Percentiles rank a stretch among this genome's conserved stretches.
phyloP scores from a whole-genome alignment of 2,888 invertebrate species.

The Platycheirus rosarum region DNA sequence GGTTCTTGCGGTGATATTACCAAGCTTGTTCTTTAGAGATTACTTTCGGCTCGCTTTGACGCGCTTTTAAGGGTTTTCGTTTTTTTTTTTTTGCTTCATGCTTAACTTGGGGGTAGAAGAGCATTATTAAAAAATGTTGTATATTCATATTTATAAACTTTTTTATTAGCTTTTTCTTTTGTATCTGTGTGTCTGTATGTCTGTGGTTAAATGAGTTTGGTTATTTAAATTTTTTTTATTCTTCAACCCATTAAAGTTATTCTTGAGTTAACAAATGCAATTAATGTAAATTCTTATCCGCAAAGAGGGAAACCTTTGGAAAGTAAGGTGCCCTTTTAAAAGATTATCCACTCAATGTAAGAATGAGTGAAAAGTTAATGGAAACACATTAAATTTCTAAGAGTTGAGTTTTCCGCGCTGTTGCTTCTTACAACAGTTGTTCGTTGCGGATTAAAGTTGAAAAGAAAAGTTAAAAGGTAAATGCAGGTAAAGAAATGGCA shows the following conservation, averaged over 20 bases:
- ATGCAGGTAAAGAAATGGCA: too few relatives aligned
- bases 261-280: constrained; percentile 20
- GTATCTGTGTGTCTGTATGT: not conserved
- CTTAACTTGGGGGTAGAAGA: constrained; percentile 1
- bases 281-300: constrained; percentile 18
- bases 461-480: too few relatives aligned
- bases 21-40: constrained; percentile 47
- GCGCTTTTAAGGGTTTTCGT: constrained; percentile 36
- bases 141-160: constrained; percentile 29
- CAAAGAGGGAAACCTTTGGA: not conserved
- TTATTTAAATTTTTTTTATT: constrained; percentile 8
- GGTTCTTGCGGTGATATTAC: constrained; percentile 3
- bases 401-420: not conserved
- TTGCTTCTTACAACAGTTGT: too few relatives aligned
- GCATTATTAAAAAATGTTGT: constrained; percentile 12
- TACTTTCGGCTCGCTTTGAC: constrained; percentile 41
- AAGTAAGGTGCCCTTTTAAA: not conserved
- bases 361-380: constrained; percentile 11
- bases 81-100: not conserved
- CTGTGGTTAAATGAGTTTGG: not conserved
- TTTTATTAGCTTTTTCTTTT: constrained; percentile 26
- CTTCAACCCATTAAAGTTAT: constrained; percentile 17
- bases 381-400: not conserved
- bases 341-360: constrained; percentile 12
- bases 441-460: too few relatives aligned